Percentiles rank a stretch among this genome's conserved stretches.
Evolutionary conservation across 2,113 vertebrate genomes (phyloP).

Genomic region (Pao palembangensis): DNA sequence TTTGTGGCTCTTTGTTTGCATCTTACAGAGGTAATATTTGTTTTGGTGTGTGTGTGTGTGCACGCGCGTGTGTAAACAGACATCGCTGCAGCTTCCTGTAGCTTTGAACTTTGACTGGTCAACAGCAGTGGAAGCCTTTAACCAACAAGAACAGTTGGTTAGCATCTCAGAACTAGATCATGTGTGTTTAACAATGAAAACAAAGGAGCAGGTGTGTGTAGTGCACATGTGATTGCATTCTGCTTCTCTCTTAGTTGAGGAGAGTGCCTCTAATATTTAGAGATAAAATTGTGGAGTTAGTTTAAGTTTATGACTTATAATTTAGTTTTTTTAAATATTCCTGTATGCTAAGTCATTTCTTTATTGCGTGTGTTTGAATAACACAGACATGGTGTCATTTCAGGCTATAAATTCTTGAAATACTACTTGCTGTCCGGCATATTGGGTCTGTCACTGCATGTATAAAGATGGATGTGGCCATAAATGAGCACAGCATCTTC

Average conservation of each 20-base stretch:
- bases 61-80: constrained; percentile 3
- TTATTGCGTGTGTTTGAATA: too few relatives aligned
- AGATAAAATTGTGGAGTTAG: too few relatives aligned
- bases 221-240: not conserved
- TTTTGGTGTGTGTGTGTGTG: constrained; percentile 5
- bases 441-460: too few relatives aligned
- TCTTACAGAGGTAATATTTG: not conserved
- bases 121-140: constrained; percentile 14
- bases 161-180: constrained; percentile 33
- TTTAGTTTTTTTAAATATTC: too few relatives aligned
- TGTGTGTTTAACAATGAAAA: constrained; percentile 38
- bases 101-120: constrained; percentile 47
- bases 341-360: too few relatives aligned
- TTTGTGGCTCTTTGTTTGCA: not conserved
- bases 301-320: too few relatives aligned
- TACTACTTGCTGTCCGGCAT: too few relatives aligned
- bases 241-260: not conserved
- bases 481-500: too few relatives aligned
- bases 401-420: too few relatives aligned
- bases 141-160: constrained; percentile 33
- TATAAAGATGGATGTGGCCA: too few relatives aligned
- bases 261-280: too few relatives aligned
- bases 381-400: too few relatives aligned
- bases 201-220: constrained; percentile 18
- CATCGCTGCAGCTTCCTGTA: constrained; percentile 22